Percentiles rank a stretch among this genome's conserved stretches.
Evolutionary conservation across 2,797 vertebrate species (phyloP).

Genomic region (Loris lydekkerianus): DNA sequence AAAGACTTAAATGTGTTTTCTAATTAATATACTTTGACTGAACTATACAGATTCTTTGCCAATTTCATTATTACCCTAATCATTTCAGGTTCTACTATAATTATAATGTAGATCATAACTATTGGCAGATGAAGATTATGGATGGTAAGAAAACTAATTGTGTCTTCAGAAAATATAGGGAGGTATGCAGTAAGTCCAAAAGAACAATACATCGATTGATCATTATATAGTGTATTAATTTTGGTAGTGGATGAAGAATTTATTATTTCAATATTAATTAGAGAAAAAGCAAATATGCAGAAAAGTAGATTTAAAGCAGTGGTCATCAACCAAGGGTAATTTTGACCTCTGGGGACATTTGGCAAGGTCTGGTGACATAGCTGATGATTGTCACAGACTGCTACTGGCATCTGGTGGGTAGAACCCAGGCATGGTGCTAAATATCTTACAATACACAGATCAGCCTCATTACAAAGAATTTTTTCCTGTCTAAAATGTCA

Average conservation of each 20-base stretch:
- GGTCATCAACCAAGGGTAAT: not conserved
- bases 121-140: constrained; percentile 80
- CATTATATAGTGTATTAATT: constrained; percentile 58
- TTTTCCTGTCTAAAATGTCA: not conserved
- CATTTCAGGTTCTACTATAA: constrained; percentile 78
- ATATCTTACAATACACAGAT: not conserved
- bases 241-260: constrained; percentile 60
- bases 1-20: constrained; percentile 78
- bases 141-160: constrained; percentile 76
- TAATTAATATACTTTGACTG: constrained; percentile 81
- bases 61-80: constrained; percentile 81
- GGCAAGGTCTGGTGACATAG: not conserved
- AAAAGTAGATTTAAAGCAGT: constrained; percentile 27
- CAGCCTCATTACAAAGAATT: not conserved
- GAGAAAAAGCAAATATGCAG: not conserved
- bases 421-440: not conserved
- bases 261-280: constrained; percentile 51
- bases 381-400: not conserved
- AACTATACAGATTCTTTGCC: constrained; percentile 72
- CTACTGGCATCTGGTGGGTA: not conserved
- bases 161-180: constrained; percentile 67
- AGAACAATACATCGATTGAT: constrained; percentile 70
- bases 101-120: constrained; percentile 79
- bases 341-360: not conserved
- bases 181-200: constrained; percentile 53